Evolutionary conservation across 2,888 invertebrate genomes (phyloP), one percentile per base, ranked within the genome.

Genomic region (Dasysyrphus tricinctus): DNA sequence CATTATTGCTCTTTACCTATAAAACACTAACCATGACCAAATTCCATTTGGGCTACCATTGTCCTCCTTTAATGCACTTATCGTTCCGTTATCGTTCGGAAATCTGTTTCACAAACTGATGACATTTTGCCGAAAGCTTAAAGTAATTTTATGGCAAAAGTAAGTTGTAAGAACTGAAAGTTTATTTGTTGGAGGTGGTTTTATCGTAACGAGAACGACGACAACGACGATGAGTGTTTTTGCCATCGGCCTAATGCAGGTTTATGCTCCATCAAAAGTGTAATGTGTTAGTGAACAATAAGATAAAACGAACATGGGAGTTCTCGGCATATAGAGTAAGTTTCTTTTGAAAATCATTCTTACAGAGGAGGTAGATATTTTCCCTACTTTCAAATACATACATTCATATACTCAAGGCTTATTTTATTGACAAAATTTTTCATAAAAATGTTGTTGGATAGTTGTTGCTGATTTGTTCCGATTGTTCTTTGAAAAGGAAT

Each of bases 121-220:
- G 44, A 32, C 29, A 63, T 24, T 63, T 63, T 6, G 32, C 63
- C 63, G 29, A 16, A 32, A 44, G 63, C 63, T 47, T 29, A 29
- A 44, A 44, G 29, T 44, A 29, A 44, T 63, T 63, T 29, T 32
- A 63, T 63, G 63, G 44, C 32, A 16, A 44, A 63, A 61, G 42
- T n/a, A 61, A 63, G 63, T 63, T 63, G 11, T 29, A 65, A 47
- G 47, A 65, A 65, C 65, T 65, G 7, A 12, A 47, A 67, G 29
- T 32, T 19, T 24, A 14, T 61, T 32, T 54, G 29, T 37, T 19
- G 34, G 7, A 34, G 16, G 39, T 39, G 59, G 39, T 59, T 59
- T 44, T 49, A 34, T 34, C n/a, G 49, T 6, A 34, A 34, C 19
- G 24, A 24, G 24, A 24, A 24, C 24, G 32, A 32, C 16, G 49